These are phyloP conservation scores for Campoplex nolae DNA, from an alignment of 2,888 invertebrate species.

Conservation along the genomic window DNA sequence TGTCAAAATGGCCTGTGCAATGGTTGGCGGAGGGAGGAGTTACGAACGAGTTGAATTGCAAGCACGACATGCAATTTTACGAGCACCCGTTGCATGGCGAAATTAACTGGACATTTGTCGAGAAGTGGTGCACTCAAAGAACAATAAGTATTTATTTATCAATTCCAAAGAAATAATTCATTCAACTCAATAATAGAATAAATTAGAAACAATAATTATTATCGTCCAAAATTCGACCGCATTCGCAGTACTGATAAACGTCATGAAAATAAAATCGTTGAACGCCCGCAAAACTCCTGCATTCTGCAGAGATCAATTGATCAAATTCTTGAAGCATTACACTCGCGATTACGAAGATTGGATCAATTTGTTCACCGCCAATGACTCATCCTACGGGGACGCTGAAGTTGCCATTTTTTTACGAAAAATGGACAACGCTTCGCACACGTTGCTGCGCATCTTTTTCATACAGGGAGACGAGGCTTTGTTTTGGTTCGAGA, in stretches of 20 bases:
- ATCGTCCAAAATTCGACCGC: not conserved
- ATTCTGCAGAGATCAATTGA: not conserved
- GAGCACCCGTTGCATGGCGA: slow-evolving; percentile 90
- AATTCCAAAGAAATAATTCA: not conserved
- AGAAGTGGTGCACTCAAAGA: slow-evolving; percentile 91
- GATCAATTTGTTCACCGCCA: slow-evolving; percentile 87
- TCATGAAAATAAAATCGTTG: not conserved
- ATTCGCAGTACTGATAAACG: not conserved
- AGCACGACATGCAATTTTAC: slow-evolving; percentile 92
- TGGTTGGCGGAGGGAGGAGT: not conserved
- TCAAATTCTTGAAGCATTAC: not conserved
- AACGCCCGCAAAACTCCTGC: not conserved
- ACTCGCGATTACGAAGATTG: slow-evolving; percentile 88
- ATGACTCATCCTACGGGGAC: slow-evolving; percentile 85
- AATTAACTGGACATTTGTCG: slow-evolving; percentile 93
- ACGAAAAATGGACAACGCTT: slow-evolving; percentile 92
- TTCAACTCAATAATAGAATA: not conserved
- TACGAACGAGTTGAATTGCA: slow-evolving; percentile 28
- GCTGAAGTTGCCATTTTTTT: slow-evolving; percentile 85
- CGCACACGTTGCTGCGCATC: slow-evolving; percentile 96
- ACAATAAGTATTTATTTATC: slow-evolving; percentile 22
- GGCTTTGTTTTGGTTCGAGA: slow-evolving; percentile 93
- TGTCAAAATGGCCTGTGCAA: not conserved
- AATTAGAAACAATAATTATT: not conserved
- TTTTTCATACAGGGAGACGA: slow-evolving; percentile 96